Evolutionary conservation across 2,888 invertebrate genomes (phyloP), one percentile per base, ranked within the genome.

Genomic region (Epsilonema sp.): DNA sequence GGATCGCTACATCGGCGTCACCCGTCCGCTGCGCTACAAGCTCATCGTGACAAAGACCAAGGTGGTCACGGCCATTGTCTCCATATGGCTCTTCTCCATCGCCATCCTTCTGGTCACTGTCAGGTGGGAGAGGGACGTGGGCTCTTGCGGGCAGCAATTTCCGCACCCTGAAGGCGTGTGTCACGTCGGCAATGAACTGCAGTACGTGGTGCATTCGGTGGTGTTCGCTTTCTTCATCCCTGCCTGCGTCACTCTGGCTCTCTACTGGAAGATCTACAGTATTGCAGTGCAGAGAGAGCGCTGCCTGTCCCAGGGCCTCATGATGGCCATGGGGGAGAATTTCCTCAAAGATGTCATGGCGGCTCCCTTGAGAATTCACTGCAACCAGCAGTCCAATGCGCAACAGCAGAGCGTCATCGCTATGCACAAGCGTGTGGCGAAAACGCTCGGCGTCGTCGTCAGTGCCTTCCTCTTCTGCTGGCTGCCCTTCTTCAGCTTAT

Each of bases 401-500:
- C 62, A 63, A 43, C 63, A 63, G 44, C 53, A 60, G 21, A 52
- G 59, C 8, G 61, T 70, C 0, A 60, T 63, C 21, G 51, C 60
- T 36, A 65, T 64, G 40, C 67, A 70, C 49, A 65, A 69, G 45
- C 71, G 75, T 54, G 74, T 74, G 3, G 74, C 74, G 2, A 64
- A 72, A 37, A 75, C 75, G 50, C 63, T 75, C 4, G 74, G 74
- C 1, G 73, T 75, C 16, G 74, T 75, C 45, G 71, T 74, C 59
- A 73, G 73, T 21, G 74, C 73, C 2, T 75, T 75, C 55, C 68
- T 74, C 1, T 58, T 73, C 45, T 75, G 74, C 56, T 75, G 74
- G 68, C 63, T 74, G 24, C 75, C 75, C n/a, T 75, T 75, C 59
- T 74, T 75, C 57, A 67, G 71, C 36, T 61, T 73, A 4, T 75